A percentile compares a stretch with the other conserved stretches of the same genome.
phyloP scores from a whole-genome alignment of 2,113 vertebrate species.

The Chaenocephalus aceratus region DNA sequence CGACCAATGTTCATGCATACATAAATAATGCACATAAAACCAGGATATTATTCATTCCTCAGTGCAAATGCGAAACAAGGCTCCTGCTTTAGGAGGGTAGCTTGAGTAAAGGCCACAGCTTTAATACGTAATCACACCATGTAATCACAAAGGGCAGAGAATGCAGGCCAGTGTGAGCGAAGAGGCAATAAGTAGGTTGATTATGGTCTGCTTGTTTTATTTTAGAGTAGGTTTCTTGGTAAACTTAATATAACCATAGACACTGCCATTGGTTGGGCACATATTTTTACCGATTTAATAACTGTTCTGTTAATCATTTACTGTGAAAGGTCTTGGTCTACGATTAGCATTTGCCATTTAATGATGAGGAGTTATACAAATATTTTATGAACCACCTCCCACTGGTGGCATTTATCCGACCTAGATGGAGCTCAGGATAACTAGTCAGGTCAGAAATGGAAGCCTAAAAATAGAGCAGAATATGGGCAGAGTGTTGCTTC shows the following conservation, averaged over 20 bases:
- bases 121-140: conserved; percentile 24
- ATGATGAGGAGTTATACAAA: background rate
- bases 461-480: too few relatives aligned
- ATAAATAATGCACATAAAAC: conserved; percentile 20
- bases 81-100: conserved; percentile 11
- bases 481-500: too few relatives aligned
- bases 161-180: conserved; percentile 3
- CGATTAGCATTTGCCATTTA: background rate
- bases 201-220: background rate
- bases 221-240: background rate
- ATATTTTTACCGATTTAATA: background rate
- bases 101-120: conserved; percentile 31
- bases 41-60: conserved; percentile 29
- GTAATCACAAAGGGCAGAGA: conserved; percentile 1
- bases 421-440: background rate
- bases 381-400: background rate
- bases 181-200: conserved; percentile 8
- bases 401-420: background rate
- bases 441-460: background rate
- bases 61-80: conserved; percentile 30
- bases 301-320: background rate
- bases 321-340: background rate
- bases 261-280: background rate
- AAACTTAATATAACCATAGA: background rate
- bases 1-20: conserved; percentile 20